Conservation (phyloP, 2,797 vertebrate genomes). For the Sebastes variabilis region DNA sequence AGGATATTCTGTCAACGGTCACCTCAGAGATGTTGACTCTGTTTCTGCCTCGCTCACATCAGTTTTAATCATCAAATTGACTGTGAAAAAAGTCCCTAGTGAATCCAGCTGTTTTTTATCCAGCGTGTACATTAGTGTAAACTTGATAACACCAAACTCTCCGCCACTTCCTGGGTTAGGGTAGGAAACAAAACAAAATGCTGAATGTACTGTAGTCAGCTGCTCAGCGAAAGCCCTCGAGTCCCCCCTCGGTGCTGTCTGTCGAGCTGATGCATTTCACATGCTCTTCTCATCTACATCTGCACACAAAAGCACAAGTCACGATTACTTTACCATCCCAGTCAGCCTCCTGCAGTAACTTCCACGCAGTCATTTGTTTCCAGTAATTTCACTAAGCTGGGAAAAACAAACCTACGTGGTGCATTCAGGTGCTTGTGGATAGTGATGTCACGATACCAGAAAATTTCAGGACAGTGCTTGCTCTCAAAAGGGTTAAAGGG, state of each 20-base stretch:
- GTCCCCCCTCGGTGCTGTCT: neutral
- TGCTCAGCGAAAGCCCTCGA: neutral
- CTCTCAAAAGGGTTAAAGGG: neutral
- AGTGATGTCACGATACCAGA: neutral
- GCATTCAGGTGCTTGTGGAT: neutral
- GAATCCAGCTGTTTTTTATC: neutral
- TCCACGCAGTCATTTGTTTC: neutral
- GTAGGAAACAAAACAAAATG: neutral
- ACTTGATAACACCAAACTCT: neutral
- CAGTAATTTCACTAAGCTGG: neutral
- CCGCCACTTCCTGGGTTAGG: neutral
- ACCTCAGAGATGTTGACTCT: neutral
- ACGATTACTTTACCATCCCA: neutral
- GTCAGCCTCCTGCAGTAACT: neutral
- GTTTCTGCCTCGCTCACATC: neutral
- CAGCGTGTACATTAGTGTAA: neutral
- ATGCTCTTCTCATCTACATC: neutral
- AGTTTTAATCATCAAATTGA: slow-evolving; percentile 4
- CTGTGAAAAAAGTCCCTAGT: neutral
- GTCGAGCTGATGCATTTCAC: slow-evolving; percentile 4
- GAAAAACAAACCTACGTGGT: neutral
- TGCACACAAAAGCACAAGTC: neutral
- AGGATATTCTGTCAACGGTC: slow-evolving; percentile 26
- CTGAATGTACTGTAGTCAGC: neutral
- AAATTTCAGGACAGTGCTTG: neutral